Evolutionary conservation across 2,113 vertebrate species (phyloP).

Genomic region (Anolis sagrei): DNA sequence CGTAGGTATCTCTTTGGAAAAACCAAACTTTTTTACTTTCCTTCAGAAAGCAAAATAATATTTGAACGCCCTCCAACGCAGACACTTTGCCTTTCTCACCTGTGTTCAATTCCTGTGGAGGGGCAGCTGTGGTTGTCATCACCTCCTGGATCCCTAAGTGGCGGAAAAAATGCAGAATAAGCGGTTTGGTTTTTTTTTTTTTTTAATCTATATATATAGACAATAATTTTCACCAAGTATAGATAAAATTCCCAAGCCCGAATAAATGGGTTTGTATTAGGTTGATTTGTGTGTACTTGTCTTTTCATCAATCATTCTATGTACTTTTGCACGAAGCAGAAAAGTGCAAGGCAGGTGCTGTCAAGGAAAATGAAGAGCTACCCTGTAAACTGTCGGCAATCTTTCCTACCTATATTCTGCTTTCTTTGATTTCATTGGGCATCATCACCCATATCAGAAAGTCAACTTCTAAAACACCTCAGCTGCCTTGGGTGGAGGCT

Average conservation of each 20-base stretch:
- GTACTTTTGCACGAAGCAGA: neutral
- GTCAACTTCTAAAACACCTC: too few species aligned
- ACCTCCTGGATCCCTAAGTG: constrained; percentile 69
- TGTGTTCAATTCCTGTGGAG: constrained; percentile 49
- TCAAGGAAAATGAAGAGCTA: neutral
- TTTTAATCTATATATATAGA: neutral
- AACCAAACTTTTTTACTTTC: neutral
- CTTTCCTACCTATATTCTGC: neutral
- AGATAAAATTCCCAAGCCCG: neutral
- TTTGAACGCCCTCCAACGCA: neutral
- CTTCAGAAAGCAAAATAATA: neutral
- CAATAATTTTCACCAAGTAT: neutral
- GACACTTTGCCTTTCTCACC: constrained; percentile 43
- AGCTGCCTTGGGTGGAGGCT: too few species aligned
- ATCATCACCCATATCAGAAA: too few species aligned
- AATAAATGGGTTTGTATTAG: neutral
- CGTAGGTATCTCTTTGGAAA: neutral
- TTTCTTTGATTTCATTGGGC: neutral
- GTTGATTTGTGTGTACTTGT: neutral
- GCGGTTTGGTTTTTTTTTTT: neutral
- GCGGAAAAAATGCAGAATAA: constrained; percentile 16
- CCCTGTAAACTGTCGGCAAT: neutral
- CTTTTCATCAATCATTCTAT: neutral
- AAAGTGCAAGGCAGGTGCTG: neutral
- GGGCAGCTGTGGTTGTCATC: constrained; percentile 45